Base-by-base conservation (phyloP, 2,888 invertebrate species). In the Cryptocephalus moraei region DNA sequence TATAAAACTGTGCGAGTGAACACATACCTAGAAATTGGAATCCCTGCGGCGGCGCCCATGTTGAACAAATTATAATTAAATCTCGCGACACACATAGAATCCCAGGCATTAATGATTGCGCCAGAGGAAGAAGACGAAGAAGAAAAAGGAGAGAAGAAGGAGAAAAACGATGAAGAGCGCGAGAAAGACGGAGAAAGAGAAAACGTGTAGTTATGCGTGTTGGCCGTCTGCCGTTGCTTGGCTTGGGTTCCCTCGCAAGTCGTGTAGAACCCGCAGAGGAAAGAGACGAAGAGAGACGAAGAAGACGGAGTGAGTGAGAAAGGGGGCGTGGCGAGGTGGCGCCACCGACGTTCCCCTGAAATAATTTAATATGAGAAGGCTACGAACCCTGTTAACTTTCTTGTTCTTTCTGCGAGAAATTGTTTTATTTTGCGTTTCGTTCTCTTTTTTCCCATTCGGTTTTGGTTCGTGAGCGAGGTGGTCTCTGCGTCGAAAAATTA, bases 281-380 rank as follows among this genome's bases (percentile, higher is more conserved):
- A 22, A 22, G 22, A 22, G 22, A n/a, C n/a, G n/a, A 22, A 22
- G 22, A 22, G 22, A 22, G 22, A 22, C 22, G 22, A 22, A 22
- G 22, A 22, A 22, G 22, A 22, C 22, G 46, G 48, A 46, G 22
- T 22, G 22, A 52, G 54, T 49, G 51, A 51, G 22, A 50, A 57
- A 58, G 56, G 60, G 59, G 65, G 62, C 65, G 65, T 61, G 62
- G 58, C 53, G 41, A 63, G 57, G 51, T 64, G 65, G 65, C 65
- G 65, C 65, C 65, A 64, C 59, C 50, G 51, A 43, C 48, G 48
- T 51, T 49, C 47, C 40, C 40, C 22, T 22, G 51, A 45, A 48
- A 54, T 51, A 54, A 54, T 54, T 54, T 47, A 49, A 51, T 51
- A 50, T 43, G 47, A 51, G 49, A 44, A 50, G 51, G 51, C 51